Conservation (phyloP, 2,888 invertebrate genomes). For the Holacanthella duospinosa region DNA sequence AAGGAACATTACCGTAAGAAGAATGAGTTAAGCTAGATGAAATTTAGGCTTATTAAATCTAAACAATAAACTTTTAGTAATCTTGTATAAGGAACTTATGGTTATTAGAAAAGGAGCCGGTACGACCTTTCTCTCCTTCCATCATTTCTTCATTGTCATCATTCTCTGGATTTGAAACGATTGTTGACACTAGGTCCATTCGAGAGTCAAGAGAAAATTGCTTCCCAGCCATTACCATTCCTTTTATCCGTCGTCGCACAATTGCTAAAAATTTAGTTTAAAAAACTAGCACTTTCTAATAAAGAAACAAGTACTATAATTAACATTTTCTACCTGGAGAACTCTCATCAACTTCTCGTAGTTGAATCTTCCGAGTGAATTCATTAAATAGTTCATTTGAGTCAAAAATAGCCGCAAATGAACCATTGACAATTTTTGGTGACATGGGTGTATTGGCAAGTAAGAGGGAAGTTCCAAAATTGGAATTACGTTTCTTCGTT, state of each 20-base stretch:
- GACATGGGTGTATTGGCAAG: conserved; percentile 92
- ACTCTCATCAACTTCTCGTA: conserved; percentile 61
- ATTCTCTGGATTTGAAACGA: conserved; percentile 17
- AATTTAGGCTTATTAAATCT: not conserved
- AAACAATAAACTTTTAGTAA: not conserved
- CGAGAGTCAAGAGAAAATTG: conserved; percentile 76
- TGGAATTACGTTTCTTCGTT: conserved; percentile 68
- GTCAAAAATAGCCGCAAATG: conserved; percentile 83
- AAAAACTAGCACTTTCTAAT: too few species aligned
- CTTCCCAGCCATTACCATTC: conserved; percentile 80
- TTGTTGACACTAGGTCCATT: conserved; percentile 62
- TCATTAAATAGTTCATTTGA: conserved; percentile 59
- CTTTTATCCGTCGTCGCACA: conserved; percentile 72
- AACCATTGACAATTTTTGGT: conserved; percentile 90
- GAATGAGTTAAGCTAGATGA: not conserved
- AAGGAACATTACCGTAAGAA: conserved; percentile 8
- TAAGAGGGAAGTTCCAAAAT: conserved; percentile 85
- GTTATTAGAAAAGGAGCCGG: not conserved
- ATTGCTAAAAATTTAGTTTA: conserved; percentile 45
- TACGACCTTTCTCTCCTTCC: conserved; percentile 27
- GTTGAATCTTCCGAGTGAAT: conserved; percentile 59
- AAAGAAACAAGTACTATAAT: not conserved
- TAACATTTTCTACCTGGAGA: conserved; percentile 57
- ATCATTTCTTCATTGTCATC: conserved; percentile 15
- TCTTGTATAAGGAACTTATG: not conserved